A percentile compares a stretch with the other conserved stretches of the same genome.
Conservation (phyloP, 2,113 vertebrate genomes). For the Solenodon paradoxus region DNA sequence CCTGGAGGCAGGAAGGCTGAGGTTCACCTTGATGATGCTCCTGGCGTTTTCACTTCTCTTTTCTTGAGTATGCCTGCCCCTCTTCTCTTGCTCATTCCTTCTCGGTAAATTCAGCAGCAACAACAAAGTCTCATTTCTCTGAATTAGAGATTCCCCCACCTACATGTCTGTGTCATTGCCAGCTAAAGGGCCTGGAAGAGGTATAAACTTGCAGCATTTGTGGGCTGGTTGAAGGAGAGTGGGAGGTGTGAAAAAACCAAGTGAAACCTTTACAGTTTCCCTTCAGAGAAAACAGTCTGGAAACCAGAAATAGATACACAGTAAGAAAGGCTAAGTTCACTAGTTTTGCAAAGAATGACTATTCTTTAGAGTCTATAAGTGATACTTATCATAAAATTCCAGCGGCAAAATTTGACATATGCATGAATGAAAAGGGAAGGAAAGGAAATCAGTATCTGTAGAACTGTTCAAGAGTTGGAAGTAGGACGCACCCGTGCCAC, state of each 20-base stretch:
- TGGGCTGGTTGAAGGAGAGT: background rate
- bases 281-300: slow-evolving; percentile 50
- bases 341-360: background rate
- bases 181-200: background rate
- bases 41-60: background rate
- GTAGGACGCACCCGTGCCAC: background rate
- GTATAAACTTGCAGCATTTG: background rate
- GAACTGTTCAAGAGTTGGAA: background rate
- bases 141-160: background rate
- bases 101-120: background rate
- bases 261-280: slow-evolving; percentile 31
- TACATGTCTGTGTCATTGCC: background rate
- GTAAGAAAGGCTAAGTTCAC: background rate
- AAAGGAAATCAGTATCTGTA: background rate
- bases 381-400: background rate
- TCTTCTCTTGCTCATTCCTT: background rate
- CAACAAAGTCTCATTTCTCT: background rate
- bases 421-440: background rate
- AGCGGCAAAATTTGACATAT: background rate
- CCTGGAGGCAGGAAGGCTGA: background rate
- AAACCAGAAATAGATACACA: background rate
- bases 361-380: background rate
- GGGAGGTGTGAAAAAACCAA: slow-evolving; percentile 23
- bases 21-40: background rate
- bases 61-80: background rate